Evolutionary conservation across 2,113 vertebrate species (phyloP).

Genomic region (Mormyrus lacerda): DNA sequence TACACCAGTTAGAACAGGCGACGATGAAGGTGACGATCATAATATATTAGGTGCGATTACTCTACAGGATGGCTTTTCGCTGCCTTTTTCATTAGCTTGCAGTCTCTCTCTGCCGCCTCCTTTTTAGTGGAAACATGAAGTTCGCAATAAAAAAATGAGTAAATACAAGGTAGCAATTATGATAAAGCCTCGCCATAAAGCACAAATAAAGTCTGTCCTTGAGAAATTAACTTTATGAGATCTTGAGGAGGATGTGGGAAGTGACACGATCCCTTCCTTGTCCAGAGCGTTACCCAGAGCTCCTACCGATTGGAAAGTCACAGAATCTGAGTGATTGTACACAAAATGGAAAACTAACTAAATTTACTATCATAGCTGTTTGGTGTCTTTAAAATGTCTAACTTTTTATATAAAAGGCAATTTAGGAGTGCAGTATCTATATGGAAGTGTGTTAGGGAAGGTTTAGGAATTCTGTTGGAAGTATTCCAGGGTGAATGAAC

Average conservation of each 20-base stretch:
- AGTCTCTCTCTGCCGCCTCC: background rate
- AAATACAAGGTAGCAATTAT: slow-evolving; percentile 5
- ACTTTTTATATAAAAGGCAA: background rate
- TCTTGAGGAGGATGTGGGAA: background rate
- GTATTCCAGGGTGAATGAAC: background rate
- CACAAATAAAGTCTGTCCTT: background rate
- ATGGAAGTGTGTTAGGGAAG: background rate
- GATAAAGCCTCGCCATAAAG: background rate
- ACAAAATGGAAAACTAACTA: background rate
- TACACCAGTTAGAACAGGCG: too few relatives aligned
- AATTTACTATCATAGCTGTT: background rate
- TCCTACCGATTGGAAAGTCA: background rate
- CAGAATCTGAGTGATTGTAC: background rate
- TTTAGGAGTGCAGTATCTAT: background rate
- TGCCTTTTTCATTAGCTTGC: background rate
- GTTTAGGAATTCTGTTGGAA: background rate
- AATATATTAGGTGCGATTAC: background rate
- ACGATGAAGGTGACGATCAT: background rate
- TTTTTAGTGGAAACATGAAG: background rate
- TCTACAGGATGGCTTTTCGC: background rate
- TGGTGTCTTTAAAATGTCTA: background rate
- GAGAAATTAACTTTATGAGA: slow-evolving; percentile 14
- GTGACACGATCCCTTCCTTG: background rate
- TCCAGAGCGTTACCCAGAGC: background rate
- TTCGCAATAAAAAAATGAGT: background rate